Percentiles rank a stretch among this genome's conserved stretches.
Conservation (phyloP, 2,113 vertebrate genomes). For the Narcine bancroftii region DNA sequence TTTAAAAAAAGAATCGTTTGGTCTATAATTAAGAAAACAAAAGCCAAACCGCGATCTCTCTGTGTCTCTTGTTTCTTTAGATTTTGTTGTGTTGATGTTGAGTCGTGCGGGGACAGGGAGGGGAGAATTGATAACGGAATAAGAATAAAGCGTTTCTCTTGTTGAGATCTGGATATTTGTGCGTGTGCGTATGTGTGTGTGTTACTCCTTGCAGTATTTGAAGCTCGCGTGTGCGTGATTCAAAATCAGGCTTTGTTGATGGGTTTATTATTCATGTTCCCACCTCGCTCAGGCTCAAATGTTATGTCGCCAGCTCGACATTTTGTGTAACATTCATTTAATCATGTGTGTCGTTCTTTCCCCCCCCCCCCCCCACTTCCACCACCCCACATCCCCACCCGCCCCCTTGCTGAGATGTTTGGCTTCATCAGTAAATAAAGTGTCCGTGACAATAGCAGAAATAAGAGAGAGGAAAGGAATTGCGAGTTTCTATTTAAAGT, state of each 20-base stretch:
- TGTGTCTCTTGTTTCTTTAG: conserved; percentile 6
- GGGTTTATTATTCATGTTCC: conserved; percentile 32
- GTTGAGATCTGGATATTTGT: background rate
- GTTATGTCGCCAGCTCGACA: conserved; percentile 18
- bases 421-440: conserved; percentile 16
- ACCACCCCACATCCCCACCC: background rate
- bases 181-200: background rate
- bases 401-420: background rate
- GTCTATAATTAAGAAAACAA: background rate
- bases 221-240: background rate
- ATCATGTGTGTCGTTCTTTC: background rate
- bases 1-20: background rate
- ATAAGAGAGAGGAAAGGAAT: background rate
- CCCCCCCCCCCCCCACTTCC: background rate
- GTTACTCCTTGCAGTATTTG: background rate
- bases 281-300: conserved; percentile 27
- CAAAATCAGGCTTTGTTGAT: conserved; percentile 17
- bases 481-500: conserved; percentile 32
- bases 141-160: background rate
- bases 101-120: background rate
- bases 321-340: conserved; percentile 23
- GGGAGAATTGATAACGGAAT: background rate
- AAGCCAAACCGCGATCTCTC: background rate
- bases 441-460: conserved; percentile 8
- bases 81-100: conserved; percentile 27